A percentile compares a stretch with the other conserved stretches of the same genome.
phyloP scores from a whole-genome alignment of 1,140 invertebrate species.

The Bombus affinis region DNA sequence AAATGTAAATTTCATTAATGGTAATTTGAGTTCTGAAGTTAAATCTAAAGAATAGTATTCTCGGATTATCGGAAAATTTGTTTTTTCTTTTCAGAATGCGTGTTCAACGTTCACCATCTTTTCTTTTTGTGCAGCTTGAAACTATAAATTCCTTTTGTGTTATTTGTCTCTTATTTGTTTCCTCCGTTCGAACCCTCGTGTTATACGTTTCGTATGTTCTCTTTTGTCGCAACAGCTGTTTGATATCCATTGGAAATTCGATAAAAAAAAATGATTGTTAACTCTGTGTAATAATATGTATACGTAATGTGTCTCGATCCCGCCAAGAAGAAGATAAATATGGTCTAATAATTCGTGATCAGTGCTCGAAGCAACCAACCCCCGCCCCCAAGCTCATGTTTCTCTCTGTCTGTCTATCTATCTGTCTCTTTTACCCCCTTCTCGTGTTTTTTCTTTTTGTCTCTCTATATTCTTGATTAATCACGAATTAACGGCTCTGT shows the following conservation, averaged over 20 bases:
- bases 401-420: slow-evolving; percentile 38
- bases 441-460: slow-evolving; percentile 52
- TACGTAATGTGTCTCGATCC: slow-evolving; percentile 47
- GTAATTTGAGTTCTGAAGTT: neutral
- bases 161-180: neutral
- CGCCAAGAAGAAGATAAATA: slow-evolving; percentile 16
- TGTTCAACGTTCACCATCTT: neutral
- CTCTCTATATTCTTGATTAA: slow-evolving; percentile 56
- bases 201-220: neutral
- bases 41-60: neutral
- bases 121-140: neutral
- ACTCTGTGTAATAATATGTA: neutral
- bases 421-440: slow-evolving; percentile 9
- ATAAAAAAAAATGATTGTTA: neutral
- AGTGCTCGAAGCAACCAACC: slow-evolving; percentile 44
- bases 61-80: neutral
- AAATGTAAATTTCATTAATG: neutral
- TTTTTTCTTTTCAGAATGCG: neutral
- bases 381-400: slow-evolving; percentile 24
- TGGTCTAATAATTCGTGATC: slow-evolving; percentile 53
- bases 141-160: neutral
- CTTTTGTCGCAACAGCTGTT: neutral
- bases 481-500: slow-evolving; percentile 62
- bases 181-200: neutral
- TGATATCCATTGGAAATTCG: neutral